phyloP scores from a whole-genome alignment of 1,140 invertebrate species.

The Mycetomoellerius zeteki region DNA sequence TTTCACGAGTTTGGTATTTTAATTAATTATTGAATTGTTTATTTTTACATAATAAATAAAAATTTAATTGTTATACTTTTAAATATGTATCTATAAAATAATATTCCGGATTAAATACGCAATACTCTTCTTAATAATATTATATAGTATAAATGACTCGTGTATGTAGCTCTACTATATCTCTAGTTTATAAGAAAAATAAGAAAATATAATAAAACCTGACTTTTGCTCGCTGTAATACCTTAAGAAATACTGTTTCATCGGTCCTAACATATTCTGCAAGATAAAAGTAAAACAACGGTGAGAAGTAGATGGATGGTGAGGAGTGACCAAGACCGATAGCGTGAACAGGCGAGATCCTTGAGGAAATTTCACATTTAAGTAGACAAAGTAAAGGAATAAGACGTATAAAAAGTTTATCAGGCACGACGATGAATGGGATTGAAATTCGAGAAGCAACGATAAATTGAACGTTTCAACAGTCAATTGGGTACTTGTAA shows the following conservation, averaged over 20 bases:
- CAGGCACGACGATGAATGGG: constrained; percentile 41
- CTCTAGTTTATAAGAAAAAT: neutral
- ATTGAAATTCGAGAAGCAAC: constrained; percentile 12
- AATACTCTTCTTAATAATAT: neutral
- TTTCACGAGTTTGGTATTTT: no score
- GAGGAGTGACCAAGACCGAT: constrained; percentile 55
- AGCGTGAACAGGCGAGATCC: constrained; percentile 36
- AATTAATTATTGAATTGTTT: no score
- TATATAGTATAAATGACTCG: neutral
- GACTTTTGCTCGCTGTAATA: constrained; percentile 9
- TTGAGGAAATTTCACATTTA: constrained; percentile 61
- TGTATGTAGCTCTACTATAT: neutral
- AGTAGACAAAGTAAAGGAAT: constrained; percentile 36
- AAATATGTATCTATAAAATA: neutral
- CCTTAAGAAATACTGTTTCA: constrained; percentile 19
- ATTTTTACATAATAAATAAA: no score
- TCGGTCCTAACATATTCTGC: constrained; percentile 40
- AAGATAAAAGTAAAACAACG: constrained; percentile 49
- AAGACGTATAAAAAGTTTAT: constrained; percentile 50
- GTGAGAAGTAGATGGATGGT: constrained; percentile 53
- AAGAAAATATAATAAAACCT: constrained; percentile 19
- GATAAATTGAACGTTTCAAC: constrained; percentile 13
- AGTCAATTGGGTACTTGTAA: neutral
- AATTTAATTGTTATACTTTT: neutral
- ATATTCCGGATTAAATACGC: neutral